A percentile compares a stretch with the other conserved stretches of the same genome.
phyloP scores from a whole-genome alignment of 1,140 invertebrate genomes.

The Ericerus pela region DNA sequence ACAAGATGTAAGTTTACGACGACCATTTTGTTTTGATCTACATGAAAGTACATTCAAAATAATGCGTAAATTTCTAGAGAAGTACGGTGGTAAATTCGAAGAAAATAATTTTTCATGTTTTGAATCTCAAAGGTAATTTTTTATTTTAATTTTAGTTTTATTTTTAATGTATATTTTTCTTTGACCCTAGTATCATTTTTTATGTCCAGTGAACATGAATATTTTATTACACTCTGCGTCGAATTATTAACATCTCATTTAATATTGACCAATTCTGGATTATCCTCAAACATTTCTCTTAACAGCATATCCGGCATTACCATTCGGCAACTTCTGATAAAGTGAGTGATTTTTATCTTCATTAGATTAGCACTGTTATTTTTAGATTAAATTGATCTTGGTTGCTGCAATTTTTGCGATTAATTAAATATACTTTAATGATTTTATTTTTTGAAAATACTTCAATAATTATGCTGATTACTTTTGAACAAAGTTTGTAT shows the following conservation, averaged over 20 bases:
- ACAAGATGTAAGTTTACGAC: slow-evolving; percentile 39
- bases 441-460: neutral
- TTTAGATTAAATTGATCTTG: neutral
- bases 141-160: neutral
- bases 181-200: neutral
- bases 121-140: neutral
- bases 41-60: slow-evolving; percentile 43
- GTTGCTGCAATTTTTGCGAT: neutral
- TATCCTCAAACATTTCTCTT: neutral
- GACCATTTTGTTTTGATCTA: slow-evolving; percentile 47
- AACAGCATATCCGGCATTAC: neutral
- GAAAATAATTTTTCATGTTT: slow-evolving; percentile 19
- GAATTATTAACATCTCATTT: slow-evolving; percentile 44
- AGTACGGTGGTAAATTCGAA: slow-evolving; percentile 39
- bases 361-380: no score
- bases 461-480: slow-evolving; percentile 21
- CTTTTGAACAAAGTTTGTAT: slow-evolving; percentile 38
- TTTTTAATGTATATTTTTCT: neutral
- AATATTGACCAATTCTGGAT: slow-evolving; percentile 34
- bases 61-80: slow-evolving; percentile 41
- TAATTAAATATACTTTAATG: neutral
- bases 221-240: slow-evolving; percentile 43
- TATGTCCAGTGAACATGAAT: slow-evolving; percentile 29
- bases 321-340: neutral
- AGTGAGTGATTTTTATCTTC: no score